Evolutionary conservation across 2,888 invertebrate species (phyloP).

Genomic region (Aleiodes leptofemur): DNA sequence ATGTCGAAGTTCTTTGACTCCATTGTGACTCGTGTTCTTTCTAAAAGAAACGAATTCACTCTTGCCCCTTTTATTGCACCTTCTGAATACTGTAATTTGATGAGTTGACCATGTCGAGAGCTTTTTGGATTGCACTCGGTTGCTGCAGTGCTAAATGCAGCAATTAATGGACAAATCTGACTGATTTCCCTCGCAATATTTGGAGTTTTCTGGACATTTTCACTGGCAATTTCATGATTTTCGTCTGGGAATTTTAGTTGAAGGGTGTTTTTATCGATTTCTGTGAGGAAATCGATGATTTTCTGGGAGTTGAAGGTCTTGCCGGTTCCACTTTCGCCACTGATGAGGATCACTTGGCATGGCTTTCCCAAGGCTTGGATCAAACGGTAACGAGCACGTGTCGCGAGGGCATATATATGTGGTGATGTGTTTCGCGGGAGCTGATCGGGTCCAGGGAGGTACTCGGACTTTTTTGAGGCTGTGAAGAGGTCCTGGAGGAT

Average conservation of each 20-base stretch:
- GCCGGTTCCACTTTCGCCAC: slow-evolving; percentile 75
- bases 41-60: slow-evolving; percentile 73
- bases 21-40: slow-evolving; percentile 72
- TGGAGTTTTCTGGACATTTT: no score
- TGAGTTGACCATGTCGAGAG: slow-evolving; percentile 74
- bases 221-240: slow-evolving; percentile 58
- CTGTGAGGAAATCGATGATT: slow-evolving; percentile 70
- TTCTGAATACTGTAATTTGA: slow-evolving; percentile 70
- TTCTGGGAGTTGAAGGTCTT: slow-evolving; percentile 74
- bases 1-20: slow-evolving; percentile 74
- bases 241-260: slow-evolving; percentile 1
- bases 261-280: slow-evolving; percentile 48
- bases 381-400: slow-evolving; percentile 64
- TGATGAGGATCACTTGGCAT: slow-evolving; percentile 73
- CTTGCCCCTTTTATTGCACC: slow-evolving; percentile 69
- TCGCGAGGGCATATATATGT: slow-evolving; percentile 69
- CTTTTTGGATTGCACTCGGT: slow-evolving; percentile 72
- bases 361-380: slow-evolving; percentile 67
- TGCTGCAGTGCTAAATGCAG: slow-evolving; percentile 72
- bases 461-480: slow-evolving; percentile 48
- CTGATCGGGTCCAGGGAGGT: slow-evolving; percentile 5
- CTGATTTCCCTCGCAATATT: slow-evolving; percentile 65
- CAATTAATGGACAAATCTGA: slow-evolving; percentile 65
- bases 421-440: slow-evolving; percentile 52
- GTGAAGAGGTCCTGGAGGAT: slow-evolving; percentile 57